A percentile compares a stretch with the other conserved stretches of the same genome.
Conservation (phyloP, 2,113 vertebrate genomes). For the Amphiprion ocellaris region DNA sequence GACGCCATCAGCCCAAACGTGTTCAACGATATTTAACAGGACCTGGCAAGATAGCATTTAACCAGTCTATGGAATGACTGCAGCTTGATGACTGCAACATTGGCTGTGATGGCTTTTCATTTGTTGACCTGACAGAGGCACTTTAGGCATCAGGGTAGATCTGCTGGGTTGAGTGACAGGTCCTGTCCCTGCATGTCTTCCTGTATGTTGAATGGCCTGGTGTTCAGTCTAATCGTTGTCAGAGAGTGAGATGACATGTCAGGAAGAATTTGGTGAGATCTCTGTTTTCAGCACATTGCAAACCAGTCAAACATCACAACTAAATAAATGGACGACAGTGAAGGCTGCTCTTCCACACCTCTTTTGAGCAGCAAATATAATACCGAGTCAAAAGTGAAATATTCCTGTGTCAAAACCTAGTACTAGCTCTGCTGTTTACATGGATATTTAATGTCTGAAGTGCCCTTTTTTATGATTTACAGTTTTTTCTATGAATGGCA, state of each 20-base stretch:
- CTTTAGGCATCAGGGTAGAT: slow-evolving; percentile 66
- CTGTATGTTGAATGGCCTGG: slow-evolving; percentile 44
- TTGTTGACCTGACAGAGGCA: slow-evolving; percentile 76
- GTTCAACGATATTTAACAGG: slow-evolving; percentile 52
- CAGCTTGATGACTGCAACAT: slow-evolving; percentile 64
- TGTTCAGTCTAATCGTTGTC: slow-evolving; percentile 71
- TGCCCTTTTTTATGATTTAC: slow-evolving; percentile 23
- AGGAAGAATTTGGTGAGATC: slow-evolving; percentile 67
- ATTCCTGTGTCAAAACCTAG: no score
- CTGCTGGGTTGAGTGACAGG: slow-evolving; percentile 66
- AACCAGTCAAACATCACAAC: slow-evolving; percentile 38
- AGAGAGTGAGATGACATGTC: slow-evolving; percentile 64
- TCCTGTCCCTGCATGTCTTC: slow-evolving; percentile 56
- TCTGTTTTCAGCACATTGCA: slow-evolving; percentile 55
- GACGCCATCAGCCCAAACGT: slow-evolving; percentile 49
- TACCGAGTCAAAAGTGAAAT: neutral
- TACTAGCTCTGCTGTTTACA: neutral
- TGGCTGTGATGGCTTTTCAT: slow-evolving; percentile 72
- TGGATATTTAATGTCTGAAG: neutral
- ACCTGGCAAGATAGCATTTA: slow-evolving; percentile 63
- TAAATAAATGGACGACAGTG: slow-evolving; percentile 12
- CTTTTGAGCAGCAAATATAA: neutral
- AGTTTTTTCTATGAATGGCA: neutral
- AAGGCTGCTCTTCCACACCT: neutral
- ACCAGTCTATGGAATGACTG: slow-evolving; percentile 53